A percentile compares a stretch with the other conserved stretches of the same genome.
Evolutionary conservation across 1,140 invertebrate genomes (phyloP).

Genomic region (Ptiloglossa arizonensis): DNA sequence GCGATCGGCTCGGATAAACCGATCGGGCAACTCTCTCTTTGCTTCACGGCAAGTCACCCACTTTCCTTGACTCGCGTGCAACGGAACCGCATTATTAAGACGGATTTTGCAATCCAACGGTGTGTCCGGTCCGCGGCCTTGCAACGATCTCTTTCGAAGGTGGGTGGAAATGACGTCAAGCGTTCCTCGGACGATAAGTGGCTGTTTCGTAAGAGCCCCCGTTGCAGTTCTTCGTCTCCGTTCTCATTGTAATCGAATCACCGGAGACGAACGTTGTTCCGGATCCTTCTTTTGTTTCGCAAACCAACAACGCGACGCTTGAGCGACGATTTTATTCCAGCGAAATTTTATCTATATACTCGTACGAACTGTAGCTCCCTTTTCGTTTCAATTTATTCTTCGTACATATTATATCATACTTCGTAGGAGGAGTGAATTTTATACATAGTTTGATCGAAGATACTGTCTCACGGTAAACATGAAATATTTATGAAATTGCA

Average conservation of each 20-base stretch:
- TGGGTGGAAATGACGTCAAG: constrained; percentile 54
- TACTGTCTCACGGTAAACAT: too few species aligned
- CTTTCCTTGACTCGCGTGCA: constrained; percentile 47
- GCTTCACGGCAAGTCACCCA: constrained; percentile 1
- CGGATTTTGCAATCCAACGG: constrained; percentile 47
- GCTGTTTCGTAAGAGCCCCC: constrained; percentile 36
- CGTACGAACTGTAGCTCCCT: too few species aligned
- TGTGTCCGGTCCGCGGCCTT: constrained; percentile 42
- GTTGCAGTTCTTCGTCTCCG: constrained; percentile 12
- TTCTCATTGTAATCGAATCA: constrained; percentile 52
- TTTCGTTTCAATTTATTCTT: too few species aligned
- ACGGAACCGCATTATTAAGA: constrained; percentile 54
- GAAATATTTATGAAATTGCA: too few species aligned
- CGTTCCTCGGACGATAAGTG: constrained; percentile 17
- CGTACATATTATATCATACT: too few species aligned
- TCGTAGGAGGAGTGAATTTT: too few species aligned
- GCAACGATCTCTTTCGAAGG: constrained; percentile 25
- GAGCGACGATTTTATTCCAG: too few species aligned
- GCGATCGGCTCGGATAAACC: not conserved
- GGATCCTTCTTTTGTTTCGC: constrained; percentile 36
- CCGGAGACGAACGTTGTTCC: not conserved
- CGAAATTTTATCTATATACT: too few species aligned
- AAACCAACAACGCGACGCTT: too few species aligned
- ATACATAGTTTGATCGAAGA: too few species aligned
- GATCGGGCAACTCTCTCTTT: constrained; percentile 14